Percentiles rank a stretch among this genome's conserved stretches.
These are phyloP conservation scores for Salticus scenicus DNA, from an alignment of 2,888 invertebrate species.

Conservation along the genomic window DNA sequence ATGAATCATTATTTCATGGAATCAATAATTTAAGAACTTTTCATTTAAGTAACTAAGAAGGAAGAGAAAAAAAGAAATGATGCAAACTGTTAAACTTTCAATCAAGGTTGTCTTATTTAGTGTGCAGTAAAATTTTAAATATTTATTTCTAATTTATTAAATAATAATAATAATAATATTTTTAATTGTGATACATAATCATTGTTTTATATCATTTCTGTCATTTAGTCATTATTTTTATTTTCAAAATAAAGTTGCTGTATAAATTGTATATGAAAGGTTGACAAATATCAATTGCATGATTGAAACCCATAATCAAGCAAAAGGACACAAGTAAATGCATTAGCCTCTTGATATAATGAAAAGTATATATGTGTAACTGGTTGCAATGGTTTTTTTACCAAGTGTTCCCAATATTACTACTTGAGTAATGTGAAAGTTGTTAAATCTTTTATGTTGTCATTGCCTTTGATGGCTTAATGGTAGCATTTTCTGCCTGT, in stretches of 20 bases:
- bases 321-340: neutral
- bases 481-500: conserved; percentile 12
- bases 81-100: neutral
- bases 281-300: neutral
- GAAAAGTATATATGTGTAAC: neutral
- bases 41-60: too few relatives aligned
- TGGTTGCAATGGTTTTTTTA: conserved; percentile 13
- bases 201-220: conserved; percentile 5
- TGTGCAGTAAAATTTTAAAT: conserved; percentile 13
- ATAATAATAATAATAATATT: conserved; percentile 9
- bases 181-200: neutral
- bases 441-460: neutral
- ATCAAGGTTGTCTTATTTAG: conserved; percentile 6
- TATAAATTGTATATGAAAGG: neutral
- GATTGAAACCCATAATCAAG: neutral
- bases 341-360: neutral
- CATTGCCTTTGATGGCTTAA: neutral
- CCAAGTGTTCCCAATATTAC: too few relatives aligned
- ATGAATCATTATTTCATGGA: too few relatives aligned
- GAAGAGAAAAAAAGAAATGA: too few relatives aligned
- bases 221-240: conserved; percentile 12
- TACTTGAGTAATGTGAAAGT: neutral
- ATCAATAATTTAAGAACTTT: neutral
- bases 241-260: neutral
- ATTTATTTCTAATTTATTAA: conserved; percentile 13